Evolutionary conservation across 2,888 invertebrate species (phyloP), one percentile per base, ranked within the genome.

Genomic region (Caenorhabditis sp.): DNA sequence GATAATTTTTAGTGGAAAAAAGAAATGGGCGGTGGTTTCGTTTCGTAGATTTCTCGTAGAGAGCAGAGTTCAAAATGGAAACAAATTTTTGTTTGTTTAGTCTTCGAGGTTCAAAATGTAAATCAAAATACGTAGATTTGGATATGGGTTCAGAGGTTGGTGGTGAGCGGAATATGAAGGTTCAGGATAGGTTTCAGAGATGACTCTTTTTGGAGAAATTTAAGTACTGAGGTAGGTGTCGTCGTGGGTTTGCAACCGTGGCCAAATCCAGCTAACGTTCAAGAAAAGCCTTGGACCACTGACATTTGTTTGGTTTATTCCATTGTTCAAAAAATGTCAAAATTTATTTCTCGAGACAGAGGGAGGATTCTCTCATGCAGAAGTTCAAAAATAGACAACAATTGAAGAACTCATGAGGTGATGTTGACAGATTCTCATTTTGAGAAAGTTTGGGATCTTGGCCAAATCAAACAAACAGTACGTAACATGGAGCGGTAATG

Each of bases 1-100:
- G 61, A 61, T 61, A 61, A 61, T 61, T 61, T 38, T n/a, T n/a
- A n/a, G n/a, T 8, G 35, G 28, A 58, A 31, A 58, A 38, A 38
- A 38, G 12, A 38, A 12, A 38, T 10, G 38, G 38, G 54, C 12
- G 54, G 54, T 24, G 14, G 51, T 12, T 51, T n/a, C n/a, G n/a
- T 51, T 51, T 22, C 31, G 31, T 35, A 35, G 38, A 38, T 2
- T 38, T 38, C 12, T 38, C 2, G 6, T 10, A 14, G 3, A 54
- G 54, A 54, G 54, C 54, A 54, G 24, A 54, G 54, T 54, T 26
- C 54, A 26, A 38, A 38, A 26, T 54, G 54, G 26, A 58, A 58
- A 31, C n/a, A 58, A 58, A 54, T 22, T 7, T 22, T 51, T 12
- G 8, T 54, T 54, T 24, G 22, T 54, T 47, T 54, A 1, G 8